Evolutionary conservation across 2,113 vertebrate species (phyloP).

Genomic region (Diphyllodes magnificus): DNA sequence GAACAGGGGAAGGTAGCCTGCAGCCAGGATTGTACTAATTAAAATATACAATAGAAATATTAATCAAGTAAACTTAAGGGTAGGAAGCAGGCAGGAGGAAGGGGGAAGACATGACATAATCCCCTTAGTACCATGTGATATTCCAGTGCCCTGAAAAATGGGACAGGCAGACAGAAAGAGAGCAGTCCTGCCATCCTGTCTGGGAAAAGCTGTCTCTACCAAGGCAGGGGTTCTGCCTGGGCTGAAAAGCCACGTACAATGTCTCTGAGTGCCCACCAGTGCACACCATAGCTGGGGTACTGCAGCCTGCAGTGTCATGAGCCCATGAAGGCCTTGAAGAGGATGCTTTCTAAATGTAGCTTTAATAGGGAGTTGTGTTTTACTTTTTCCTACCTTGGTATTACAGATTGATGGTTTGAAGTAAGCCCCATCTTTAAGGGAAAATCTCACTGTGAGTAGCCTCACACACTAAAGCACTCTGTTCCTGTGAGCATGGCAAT

Average conservation of each 20-base stretch:
- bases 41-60: constrained; percentile 8
- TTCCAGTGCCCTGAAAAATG: not conserved
- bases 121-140: not conserved
- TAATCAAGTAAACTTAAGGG: not conserved
- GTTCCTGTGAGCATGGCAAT: rapidly evolving
- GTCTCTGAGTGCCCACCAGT: rapidly evolving
- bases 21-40: constrained; percentile 7
- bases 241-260: not conserved
- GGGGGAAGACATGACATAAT: not conserved
- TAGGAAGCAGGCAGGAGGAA: not conserved
- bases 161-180: not conserved
- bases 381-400: not conserved
- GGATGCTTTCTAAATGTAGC: not conserved
- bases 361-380: not conserved
- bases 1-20: not conserved
- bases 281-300: not conserved
- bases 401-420: not conserved
- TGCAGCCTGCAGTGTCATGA: not conserved
- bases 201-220: not conserved
- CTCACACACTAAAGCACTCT: not conserved
- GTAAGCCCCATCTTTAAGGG: not conserved
- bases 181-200: not conserved
- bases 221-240: not conserved
- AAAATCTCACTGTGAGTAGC: not conserved
- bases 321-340: not conserved